Percentiles rank a stretch among this genome's conserved stretches.
These are phyloP conservation scores for Rhea americana DNA, from an alignment of 2,113 vertebrate genomes.

Conservation along the genomic window DNA sequence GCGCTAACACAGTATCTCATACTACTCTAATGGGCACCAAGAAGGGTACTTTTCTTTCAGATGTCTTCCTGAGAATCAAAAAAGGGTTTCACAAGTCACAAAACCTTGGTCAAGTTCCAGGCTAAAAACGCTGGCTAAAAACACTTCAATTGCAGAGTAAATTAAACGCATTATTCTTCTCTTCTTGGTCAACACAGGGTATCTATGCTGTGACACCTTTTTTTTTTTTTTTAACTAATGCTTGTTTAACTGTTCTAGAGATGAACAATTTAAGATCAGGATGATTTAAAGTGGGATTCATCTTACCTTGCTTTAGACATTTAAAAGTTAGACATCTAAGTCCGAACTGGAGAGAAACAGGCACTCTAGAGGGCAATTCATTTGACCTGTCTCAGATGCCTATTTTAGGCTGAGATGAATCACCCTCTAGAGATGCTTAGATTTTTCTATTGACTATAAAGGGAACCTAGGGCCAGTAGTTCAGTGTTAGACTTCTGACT, in stretches of 20 bases:
- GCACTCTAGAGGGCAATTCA: slow-evolving; percentile 42
- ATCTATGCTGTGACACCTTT: background rate
- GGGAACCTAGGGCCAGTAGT: slow-evolving; percentile 36
- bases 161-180: accelerated
- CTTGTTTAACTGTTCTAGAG: background rate
- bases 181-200: background rate
- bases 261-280: background rate
- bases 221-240: background rate
- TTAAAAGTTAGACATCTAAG: slow-evolving; percentile 33
- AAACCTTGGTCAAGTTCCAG: background rate
- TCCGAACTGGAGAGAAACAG: slow-evolving; percentile 18
- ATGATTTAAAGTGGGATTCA: slow-evolving; percentile 16
- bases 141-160: background rate
- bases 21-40: background rate
- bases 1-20: accelerated
- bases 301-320: background rate
- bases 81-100: background rate
- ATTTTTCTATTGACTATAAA: slow-evolving; percentile 48
- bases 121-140: background rate
- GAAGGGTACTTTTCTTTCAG: background rate
- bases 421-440: slow-evolving; percentile 34
- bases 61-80: background rate
- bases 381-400: slow-evolving; percentile 52
- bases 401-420: slow-evolving; percentile 52
- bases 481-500: slow-evolving; percentile 41